phyloP scores from a whole-genome alignment of 2,113 vertebrate species.

The Erpornis zantholeuca region DNA sequence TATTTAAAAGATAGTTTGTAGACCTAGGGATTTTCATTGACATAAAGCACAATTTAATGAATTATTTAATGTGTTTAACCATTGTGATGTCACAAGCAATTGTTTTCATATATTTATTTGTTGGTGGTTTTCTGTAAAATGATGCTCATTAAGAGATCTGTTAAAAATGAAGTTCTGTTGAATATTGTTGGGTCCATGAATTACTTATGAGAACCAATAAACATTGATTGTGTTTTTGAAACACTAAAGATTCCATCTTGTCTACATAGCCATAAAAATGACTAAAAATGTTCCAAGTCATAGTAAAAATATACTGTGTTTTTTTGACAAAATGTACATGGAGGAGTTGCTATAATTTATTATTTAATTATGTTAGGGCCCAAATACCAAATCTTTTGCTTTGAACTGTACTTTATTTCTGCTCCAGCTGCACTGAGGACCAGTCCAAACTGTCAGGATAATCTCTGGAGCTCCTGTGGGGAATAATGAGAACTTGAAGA shows the following conservation, averaged over 20 bases:
- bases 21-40: slow-evolving; percentile 71
- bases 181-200: slow-evolving; percentile 57
- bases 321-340: background rate
- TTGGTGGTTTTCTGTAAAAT: slow-evolving; percentile 60
- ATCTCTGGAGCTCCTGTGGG: background rate
- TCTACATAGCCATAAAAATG: background rate
- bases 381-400: background rate
- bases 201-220: slow-evolving; percentile 61
- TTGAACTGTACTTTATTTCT: background rate
- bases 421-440: background rate
- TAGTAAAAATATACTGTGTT: background rate
- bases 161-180: slow-evolving; percentile 65
- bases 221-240: slow-evolving; percentile 56
- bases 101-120: slow-evolving; percentile 70
- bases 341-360: background rate
- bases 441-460: background rate
- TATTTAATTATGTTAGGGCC: background rate
- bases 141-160: slow-evolving; percentile 59
- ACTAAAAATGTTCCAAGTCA: background rate
- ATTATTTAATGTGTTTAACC: slow-evolving; percentile 77
- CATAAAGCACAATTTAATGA: slow-evolving; percentile 80
- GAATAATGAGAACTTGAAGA: background rate
- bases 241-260: background rate
- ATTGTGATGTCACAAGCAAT: slow-evolving; percentile 74
- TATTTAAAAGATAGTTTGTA: slow-evolving; percentile 76